Evolutionary conservation across 2,888 invertebrate species (phyloP).

Genomic region (Taenaris catops): DNA sequence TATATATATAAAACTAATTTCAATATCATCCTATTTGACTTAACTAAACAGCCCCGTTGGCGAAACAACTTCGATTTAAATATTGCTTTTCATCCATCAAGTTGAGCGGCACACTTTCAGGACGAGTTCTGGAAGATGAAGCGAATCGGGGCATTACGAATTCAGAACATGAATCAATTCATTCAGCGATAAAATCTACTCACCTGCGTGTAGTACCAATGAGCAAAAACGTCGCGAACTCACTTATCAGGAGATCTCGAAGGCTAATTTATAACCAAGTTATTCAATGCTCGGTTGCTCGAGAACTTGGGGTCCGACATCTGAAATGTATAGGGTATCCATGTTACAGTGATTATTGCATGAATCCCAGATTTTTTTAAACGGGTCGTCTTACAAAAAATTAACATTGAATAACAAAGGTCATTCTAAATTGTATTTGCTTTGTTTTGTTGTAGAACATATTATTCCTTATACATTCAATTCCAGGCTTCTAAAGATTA

Average conservation of each 20-base stretch:
- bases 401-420: too few relatives aligned
- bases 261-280: slow-evolving; percentile 73
- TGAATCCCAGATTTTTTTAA: too few relatives aligned
- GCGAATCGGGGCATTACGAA: slow-evolving; percentile 38
- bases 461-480: too few relatives aligned
- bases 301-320: slow-evolving; percentile 40
- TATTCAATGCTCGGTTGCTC: slow-evolving; percentile 65
- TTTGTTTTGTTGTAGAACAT: too few relatives aligned
- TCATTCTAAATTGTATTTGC: too few relatives aligned
- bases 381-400: too few relatives aligned
- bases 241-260: slow-evolving; percentile 67
- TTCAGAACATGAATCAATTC: slow-evolving; percentile 67
- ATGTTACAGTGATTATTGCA: too few relatives aligned
- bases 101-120: slow-evolving; percentile 7
- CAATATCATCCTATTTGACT: background rate
- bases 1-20: too few relatives aligned
- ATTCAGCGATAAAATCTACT: slow-evolving; percentile 67
- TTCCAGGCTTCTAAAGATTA: too few relatives aligned
- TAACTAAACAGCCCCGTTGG: background rate
- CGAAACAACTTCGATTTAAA: slow-evolving; percentile 10
- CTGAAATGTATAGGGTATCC: slow-evolving; percentile 23
- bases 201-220: slow-evolving; percentile 53
- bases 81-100: slow-evolving; percentile 12
- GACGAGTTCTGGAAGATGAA: slow-evolving; percentile 14
- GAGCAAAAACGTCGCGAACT: slow-evolving; percentile 58